phyloP scores from a whole-genome alignment of 1,140 invertebrate species.

The Anastatus disparis region DNA sequence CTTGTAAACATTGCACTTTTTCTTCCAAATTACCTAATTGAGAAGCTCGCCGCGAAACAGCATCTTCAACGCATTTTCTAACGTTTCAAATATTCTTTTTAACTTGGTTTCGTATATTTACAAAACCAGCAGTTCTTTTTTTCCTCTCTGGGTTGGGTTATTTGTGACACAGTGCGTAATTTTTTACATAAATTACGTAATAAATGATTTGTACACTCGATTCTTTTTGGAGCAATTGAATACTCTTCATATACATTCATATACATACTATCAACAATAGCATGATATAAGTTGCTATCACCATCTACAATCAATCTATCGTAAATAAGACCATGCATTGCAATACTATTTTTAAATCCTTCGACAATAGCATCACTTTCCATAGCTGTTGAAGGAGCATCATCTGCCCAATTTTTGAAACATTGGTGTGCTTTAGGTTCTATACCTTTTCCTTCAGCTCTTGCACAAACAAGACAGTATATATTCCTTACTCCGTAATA shows the following conservation, averaged over 20 bases:
- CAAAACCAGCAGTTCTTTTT: not conserved
- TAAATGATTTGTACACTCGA: no score
- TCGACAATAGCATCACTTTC: no score
- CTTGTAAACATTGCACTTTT: not conserved
- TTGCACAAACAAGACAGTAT: no score
- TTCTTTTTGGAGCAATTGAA: conserved; percentile 53
- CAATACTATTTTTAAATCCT: no score
- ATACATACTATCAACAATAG: conserved; percentile 49
- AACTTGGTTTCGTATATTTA: not conserved
- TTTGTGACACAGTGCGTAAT: conserved; percentile 23
- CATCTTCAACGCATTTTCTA: not conserved
- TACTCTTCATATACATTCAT: conserved; percentile 50
- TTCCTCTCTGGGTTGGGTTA: conserved; percentile 26
- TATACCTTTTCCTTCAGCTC: no score
- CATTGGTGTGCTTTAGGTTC: no score
- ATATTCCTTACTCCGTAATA: no score
- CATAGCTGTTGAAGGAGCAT: no score
- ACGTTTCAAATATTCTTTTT: not conserved
- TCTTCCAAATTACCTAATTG: not conserved
- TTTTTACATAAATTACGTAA: conserved; percentile 49
- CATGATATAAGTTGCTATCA: conserved; percentile 58
- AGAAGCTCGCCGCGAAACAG: not conserved
- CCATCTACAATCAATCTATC: conserved; percentile 59
- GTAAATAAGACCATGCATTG: conserved; percentile 24
- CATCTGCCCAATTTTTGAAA: no score